A percentile compares a stretch with the other conserved stretches of the same genome.
Evolutionary conservation across 2,797 vertebrate species (phyloP).

Genomic region (Danio choprae): DNA sequence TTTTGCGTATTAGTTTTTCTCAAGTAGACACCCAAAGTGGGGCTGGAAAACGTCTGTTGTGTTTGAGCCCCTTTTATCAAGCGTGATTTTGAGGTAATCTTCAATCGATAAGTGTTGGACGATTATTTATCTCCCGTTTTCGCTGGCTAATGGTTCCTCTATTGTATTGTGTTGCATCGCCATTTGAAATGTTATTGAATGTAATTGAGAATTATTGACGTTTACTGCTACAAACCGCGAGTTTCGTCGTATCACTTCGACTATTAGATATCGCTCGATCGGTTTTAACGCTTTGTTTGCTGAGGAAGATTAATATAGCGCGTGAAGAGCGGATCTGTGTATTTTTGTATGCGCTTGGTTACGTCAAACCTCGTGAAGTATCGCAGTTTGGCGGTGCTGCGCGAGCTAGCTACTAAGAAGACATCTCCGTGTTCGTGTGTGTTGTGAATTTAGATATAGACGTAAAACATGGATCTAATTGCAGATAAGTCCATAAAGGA

Average conservation of each 20-base stretch:
- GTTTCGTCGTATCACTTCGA: neutral
- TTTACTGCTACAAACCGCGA: constrained; percentile 10
- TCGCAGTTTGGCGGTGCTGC: constrained; percentile 24
- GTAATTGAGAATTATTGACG: constrained; percentile 2
- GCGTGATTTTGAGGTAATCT: no score
- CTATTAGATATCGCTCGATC: neutral
- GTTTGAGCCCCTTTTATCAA: neutral
- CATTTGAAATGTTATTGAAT: constrained; percentile 30
- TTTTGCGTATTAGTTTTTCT: constrained; percentile 37
- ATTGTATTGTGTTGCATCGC: constrained; percentile 50
- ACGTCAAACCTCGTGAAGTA: constrained; percentile 45
- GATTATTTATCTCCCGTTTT: constrained; percentile 17
- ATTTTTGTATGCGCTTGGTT: constrained; percentile 19
- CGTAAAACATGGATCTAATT: neutral
- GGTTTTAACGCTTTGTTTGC: constrained; percentile 26
- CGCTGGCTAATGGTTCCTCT: constrained; percentile 27
- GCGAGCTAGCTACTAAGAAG: constrained; percentile 13
- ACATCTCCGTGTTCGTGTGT: neutral
- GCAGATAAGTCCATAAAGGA: neutral
- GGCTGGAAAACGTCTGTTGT: constrained; percentile 13
- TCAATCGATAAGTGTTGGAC: neutral
- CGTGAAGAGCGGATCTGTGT: constrained; percentile 20
- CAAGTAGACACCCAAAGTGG: constrained; percentile 39
- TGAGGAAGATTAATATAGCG: constrained; percentile 27
- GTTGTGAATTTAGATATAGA: neutral